Base-by-base conservation (phyloP, 2,113 vertebrate species). In the Oryzias melastigma region DNA sequence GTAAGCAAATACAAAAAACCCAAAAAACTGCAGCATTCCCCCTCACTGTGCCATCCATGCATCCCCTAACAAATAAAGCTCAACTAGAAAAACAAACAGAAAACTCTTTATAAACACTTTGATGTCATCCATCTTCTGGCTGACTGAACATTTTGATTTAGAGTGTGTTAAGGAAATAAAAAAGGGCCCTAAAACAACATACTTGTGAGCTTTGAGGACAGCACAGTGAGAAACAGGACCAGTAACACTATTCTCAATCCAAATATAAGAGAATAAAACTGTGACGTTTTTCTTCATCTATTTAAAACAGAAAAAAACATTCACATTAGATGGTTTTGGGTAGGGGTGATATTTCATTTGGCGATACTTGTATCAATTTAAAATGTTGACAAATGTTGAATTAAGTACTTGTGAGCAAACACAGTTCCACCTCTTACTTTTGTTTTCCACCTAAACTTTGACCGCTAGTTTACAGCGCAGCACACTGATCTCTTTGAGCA, bases 21-120 rank as follows among this genome's bases (percentile, higher is more conserved):
- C 45, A 59, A n/a, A 55, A 57, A 6, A 27, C 25, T 5, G 25
- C 25, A 27, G 6, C 25, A 27, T 65, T 49, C 57, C 12, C n/a
- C 19, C 56, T 75, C 14, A n/a, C n/a, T n/a, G 0, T 17, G 51
- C 50, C 59, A 59, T 63, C 52, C 35, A 57, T 63, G 60, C 75
- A 71, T 51, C 42, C 17, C 58, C 54, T 55, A 52, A 68, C 65
- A 67, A 68, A 73, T 45, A 70, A 64, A 51, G 47, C n/a, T 70
- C 73, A 44, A 56, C 35, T 40, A 69, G 50, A 52, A 78, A 82
- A 87, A 74, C 71, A 62, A 49, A 7, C 7, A 57, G 49, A 52
- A 48, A 0, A 16, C 24, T 47, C 52, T 22, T 61, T n/a, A 41
- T 40, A 73, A 80, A 86, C 77, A 81, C 65, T 16, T 49, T 16